Conservation (phyloP, 1,140 invertebrate genomes). For the Drosophila ironensis region DNA sequence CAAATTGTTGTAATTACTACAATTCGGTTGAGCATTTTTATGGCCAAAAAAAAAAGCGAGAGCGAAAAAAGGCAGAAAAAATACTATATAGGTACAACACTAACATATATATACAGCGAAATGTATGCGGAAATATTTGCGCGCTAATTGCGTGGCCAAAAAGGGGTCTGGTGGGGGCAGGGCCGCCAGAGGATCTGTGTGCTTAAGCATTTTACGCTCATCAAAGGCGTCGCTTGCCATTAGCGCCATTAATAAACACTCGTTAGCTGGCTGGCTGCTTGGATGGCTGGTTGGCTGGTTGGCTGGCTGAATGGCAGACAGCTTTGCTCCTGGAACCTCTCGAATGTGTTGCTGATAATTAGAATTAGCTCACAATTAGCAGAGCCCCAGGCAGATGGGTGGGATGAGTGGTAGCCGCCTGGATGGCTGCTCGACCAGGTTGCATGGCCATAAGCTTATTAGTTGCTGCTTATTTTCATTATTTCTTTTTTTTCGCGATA, state of each 20-base stretch:
- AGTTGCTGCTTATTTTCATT: slow-evolving; percentile 54
- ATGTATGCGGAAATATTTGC: slow-evolving; percentile 76
- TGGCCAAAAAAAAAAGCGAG: slow-evolving; percentile 48
- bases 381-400: slow-evolving; percentile 6
- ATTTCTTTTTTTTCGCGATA: slow-evolving; percentile 35
- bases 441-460: slow-evolving; percentile 64
- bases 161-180: background rate
- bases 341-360: slow-evolving; percentile 75
- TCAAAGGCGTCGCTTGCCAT: slow-evolving; percentile 65
- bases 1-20: slow-evolving; percentile 80
- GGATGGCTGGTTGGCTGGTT: slow-evolving; percentile 22
- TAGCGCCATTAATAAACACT: slow-evolving; percentile 77
- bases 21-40: slow-evolving; percentile 79
- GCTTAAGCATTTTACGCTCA: slow-evolving; percentile 65
- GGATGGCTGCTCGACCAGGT: slow-evolving; percentile 4
- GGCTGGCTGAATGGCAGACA: slow-evolving; percentile 25
- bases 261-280: slow-evolving; percentile 52
- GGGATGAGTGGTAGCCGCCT: too few species aligned
- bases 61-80: slow-evolving; percentile 4
- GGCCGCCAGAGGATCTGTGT: slow-evolving; percentile 48
- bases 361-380: slow-evolving; percentile 76
- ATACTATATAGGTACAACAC: too few species aligned
- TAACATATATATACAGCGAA: slow-evolving; percentile 30
- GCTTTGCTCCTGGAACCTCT: slow-evolving; percentile 17
- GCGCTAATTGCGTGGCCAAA: slow-evolving; percentile 70